Evolutionary conservation across 2,113 vertebrate species (phyloP), one percentile per base, ranked within the genome.

Genomic region (Abramis brama): DNA sequence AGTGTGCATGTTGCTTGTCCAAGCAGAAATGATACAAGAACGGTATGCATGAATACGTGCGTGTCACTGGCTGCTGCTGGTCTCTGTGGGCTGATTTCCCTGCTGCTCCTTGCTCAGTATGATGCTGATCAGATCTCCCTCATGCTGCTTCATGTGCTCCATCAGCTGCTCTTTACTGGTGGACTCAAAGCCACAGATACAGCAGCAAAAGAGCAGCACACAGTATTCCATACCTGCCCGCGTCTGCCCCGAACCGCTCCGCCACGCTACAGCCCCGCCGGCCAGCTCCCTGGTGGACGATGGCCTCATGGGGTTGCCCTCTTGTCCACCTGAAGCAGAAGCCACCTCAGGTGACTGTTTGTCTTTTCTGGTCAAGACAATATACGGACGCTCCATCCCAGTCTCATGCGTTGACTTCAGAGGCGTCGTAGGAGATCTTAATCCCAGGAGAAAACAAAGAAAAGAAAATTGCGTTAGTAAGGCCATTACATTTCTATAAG

Each of bases 121-220:
- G 91, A 99, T 98, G 94, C 95, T 99, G 93, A 99, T 97, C 85
- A 99, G 97, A 94, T 99, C 97, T 21, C 97, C 97, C 88, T 99
- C 98, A 2, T 99, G 98, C 89, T 98, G 97, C 91, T 99, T 99
- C 98, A 99, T 99, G 86, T 99, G 98, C 91, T 98, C 98, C 92
- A 99, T 95, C 86, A 99, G 95, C 23, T 95, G 96, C 89, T 99
- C 97, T 91, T 99, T 99, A 90, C 96, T 98, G 86, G 97, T 97
- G 19, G 97, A 99, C 89, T 99, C 98, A 33, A 99, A 98, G 59
- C 98, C 97, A 45, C 98, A 99, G 91, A 99, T 97, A 36, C 97
- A 99, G 93, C 97, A 99, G 92, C 98, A 99, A 94, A 99, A 99
- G 82, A 99, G 92, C 45, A 99, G 93, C 89, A 99, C 93, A 1